Base-by-base conservation (phyloP, 2,888 invertebrate genomes). In the Pediacus dermestoides region DNA sequence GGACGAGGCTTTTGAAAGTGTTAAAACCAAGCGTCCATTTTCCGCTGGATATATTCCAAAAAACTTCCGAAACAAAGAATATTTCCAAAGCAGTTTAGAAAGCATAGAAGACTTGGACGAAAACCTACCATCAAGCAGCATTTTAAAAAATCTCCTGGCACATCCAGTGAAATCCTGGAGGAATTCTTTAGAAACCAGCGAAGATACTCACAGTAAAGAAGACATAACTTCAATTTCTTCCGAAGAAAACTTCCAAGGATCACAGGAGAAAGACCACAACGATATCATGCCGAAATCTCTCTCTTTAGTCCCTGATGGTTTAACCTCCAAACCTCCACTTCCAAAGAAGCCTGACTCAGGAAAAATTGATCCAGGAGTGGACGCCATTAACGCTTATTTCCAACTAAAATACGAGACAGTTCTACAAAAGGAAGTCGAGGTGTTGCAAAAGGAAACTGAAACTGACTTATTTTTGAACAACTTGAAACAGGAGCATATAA, bases 301-400 rank as follows among this genome's bases (percentile, higher is more conserved):
- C 36, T 21, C n/a, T 31, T 22, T 33, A 33, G 9, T 10, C 33
- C 33, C 9, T 6, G 16, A 25, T 4, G 68, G 68, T 7, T 39
- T 70, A 27, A 57, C 55, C 35, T 46, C 60, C 1, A 69, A 69
- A 50, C 70, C 70, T 4, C 70, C 70, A 2, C 35, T 68, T 16
- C 67, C 68, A 2, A 63, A 54, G 44, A 62, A 60, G 50, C 28
- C 49, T 2, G 33, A 39, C 9, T 28, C 18, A 11, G 22, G 30
- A 18, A 26, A 33, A 10, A 10, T 9, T 7, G 36, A 42, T 15
- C 37, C 36, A 12, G 33, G 33, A 13, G 25, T 46, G 28, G 48
- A 53, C 32, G 59, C 60, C 4, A 58, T 60, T 30, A 49, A 53
- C 12, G 55, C 53, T 18, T 61, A 59, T 44, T 48, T 63, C 25